Base-by-base conservation (phyloP, 2,113 vertebrate genomes). In the Alouatta palliata region DNA sequence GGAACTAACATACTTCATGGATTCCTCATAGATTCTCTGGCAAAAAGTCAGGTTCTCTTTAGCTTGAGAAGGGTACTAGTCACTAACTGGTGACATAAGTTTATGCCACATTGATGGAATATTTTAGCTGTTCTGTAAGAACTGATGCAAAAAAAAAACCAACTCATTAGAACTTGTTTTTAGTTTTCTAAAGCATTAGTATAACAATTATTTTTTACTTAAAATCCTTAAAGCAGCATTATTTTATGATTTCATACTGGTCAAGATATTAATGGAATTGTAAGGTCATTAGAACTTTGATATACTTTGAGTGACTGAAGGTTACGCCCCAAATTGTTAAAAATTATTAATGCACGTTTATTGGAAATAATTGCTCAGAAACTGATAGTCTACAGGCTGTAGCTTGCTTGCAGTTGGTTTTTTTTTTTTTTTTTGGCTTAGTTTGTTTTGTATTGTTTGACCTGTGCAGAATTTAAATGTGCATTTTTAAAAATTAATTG, bases 181-280 rank as follows among this genome's bases (percentile, higher is more conserved):
- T 85, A 56, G 58, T 76, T 8, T 54, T 80, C 19, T 77, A 81
- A 86, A 92, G 14, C n/a, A 82, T 93, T 90, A 30, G 37, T 52
- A 1, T 81, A 90, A 96, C 82, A 91, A 43, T 45, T 82, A 37
- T 77, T 94, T 88, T 75, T 71, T 85, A 95, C 25, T 94, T 75
- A 35, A 84, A 97, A 88, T 85, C 70, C 40, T 93, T 91, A n/a
- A 61, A 79, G 25, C 21, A 83, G 19, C 75, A 90, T 90, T 92
- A 83, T 76, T 91, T 91, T 90, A 75, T 87, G 16, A 83, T 90
- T 93, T 87, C 30, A 37, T 56, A 30, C 47, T 77, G 58, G 21
- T 79, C n/a, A 79, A 80, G 25, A 1, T 79, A 87, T 79, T 91
- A 95, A 40, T 79, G 30, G 12, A 8, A 49, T 58, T 35, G 2